Conservation (phyloP, 2,113 vertebrate genomes). For the Hucho hucho region DNA sequence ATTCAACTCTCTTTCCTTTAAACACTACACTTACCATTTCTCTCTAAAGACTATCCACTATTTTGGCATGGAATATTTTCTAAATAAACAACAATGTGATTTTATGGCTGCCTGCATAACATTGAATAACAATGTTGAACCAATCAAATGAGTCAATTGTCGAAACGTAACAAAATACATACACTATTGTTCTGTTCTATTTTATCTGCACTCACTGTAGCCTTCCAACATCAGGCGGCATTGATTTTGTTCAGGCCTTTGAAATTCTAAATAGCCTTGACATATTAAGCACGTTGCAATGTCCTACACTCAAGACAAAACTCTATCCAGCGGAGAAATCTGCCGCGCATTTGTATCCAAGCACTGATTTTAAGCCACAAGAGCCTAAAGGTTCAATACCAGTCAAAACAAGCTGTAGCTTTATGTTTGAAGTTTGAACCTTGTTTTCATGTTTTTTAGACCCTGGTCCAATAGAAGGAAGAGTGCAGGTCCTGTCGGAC, state of each 20-base stretch:
- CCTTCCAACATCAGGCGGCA: background rate
- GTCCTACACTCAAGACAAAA: background rate
- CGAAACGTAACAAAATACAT: background rate
- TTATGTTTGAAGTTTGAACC: background rate
- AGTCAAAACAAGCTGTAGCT: background rate
- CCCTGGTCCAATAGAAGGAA: background rate
- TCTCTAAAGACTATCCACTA: too few relatives aligned
- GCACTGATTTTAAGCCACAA: background rate
- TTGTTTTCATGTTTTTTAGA: background rate
- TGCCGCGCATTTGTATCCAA: background rate
- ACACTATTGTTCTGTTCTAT: background rate
- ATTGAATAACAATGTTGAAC: background rate
- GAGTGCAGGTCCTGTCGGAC: slow-evolving; percentile 30
- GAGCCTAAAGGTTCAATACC: background rate
- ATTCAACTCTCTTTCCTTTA: slow-evolving; percentile 6
- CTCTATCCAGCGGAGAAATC: background rate
- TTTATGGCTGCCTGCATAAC: background rate
- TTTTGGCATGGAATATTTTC: background rate
- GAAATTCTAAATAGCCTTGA: slow-evolving; percentile 13
- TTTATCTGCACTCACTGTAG: background rate
- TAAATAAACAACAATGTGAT: background rate
- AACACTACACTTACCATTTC: too few relatives aligned
- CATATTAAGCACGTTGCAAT: background rate
- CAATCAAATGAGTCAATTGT: background rate
- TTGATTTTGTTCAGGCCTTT: too few relatives aligned